Base-by-base conservation (phyloP, 1,140 invertebrate genomes). In the Zaprionus capensis region DNA sequence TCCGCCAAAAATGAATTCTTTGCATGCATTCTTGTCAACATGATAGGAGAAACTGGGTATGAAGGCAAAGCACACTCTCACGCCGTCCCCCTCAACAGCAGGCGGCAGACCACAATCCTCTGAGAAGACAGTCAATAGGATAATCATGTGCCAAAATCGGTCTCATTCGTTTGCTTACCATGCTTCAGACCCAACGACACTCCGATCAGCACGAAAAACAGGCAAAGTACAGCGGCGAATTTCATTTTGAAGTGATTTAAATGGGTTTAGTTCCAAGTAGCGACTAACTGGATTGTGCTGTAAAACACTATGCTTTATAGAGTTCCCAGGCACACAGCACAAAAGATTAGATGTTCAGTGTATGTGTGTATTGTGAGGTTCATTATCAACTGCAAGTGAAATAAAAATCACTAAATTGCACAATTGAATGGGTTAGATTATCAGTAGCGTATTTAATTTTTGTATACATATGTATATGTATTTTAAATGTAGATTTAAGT, bases 41-140 rank as follows among this genome's bases (percentile, higher is more conserved):
- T 98, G 95, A 85, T 97, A 98, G 91, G 96, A 97, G 96, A 96
- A 98, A 14, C 94, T 95, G 9, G 96, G 95, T 0, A 70, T 5
- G 4, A n/a, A 76, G 6, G 51, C 82, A 15, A 56, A n/a, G 24
- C 85, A 90, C 56, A 69, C 75, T 5, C 76, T 66, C 9, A 76
- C 1, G 3, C 84, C 78, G 46, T 90, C 81, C 9, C 85, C 81
- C 51, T 90, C 72, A 4, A 0, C n/a, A 4, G 24, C 63, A n/a
- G 76, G 9, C 0, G 69, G 71, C 24, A 55, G 56, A 4, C 49
- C 71, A 46, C 84, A 88, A 15, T 62, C 11, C 5, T 58, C 84
- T 88, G 22, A 17, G 6, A 5, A 36, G 26, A 4, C 28, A 51
- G 7, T 4, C 36, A 17, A 20, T 4, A 49, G 1, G 7, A 3